Percentiles rank a stretch among this genome's conserved stretches.
Evolutionary conservation across 2,113 vertebrate genomes (phyloP).

Genomic region (Platichthys stellatus): DNA sequence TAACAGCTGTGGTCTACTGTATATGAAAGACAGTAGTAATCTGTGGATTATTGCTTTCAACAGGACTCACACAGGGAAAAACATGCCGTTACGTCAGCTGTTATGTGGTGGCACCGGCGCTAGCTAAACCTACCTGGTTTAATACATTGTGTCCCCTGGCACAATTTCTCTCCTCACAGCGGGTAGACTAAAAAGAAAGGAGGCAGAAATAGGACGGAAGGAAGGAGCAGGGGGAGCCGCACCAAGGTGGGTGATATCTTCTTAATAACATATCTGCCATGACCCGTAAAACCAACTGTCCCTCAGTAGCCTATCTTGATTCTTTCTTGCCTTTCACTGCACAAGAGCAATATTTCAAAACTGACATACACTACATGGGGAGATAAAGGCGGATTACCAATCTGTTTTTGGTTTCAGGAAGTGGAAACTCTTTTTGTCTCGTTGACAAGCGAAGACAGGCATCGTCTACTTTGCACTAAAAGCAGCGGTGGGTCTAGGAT

Average conservation of each 20-base stretch:
- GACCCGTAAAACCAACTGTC: slow-evolving; percentile 51
- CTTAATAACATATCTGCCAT: slow-evolving; percentile 58
- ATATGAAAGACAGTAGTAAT: neutral
- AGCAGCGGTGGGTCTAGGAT: neutral
- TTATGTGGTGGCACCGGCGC: slow-evolving; percentile 6
- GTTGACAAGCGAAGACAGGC: slow-evolving; percentile 3
- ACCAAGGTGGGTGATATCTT: slow-evolving; percentile 55
- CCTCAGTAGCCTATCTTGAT: slow-evolving; percentile 23
- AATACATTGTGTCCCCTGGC: slow-evolving; percentile 41
- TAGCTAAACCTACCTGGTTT: slow-evolving; percentile 50
- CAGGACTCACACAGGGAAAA: slow-evolving; percentile 8
- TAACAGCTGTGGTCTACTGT: slow-evolving; percentile 4
- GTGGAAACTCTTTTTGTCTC: slow-evolving; percentile 21
- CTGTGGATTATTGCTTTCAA: slow-evolving; percentile 24
- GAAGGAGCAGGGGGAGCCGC: slow-evolving; percentile 6
- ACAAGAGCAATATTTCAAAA: slow-evolving; percentile 27
- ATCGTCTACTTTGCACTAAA: neutral
- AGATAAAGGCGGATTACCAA: slow-evolving; percentile 44
- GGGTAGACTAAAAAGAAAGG: slow-evolving; percentile 13
- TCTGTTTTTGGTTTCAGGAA: slow-evolving; percentile 38
- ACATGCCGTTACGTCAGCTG: slow-evolving; percentile 26
- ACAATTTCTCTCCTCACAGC: slow-evolving; percentile 29
- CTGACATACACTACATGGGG: slow-evolving; percentile 17
- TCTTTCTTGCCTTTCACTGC: slow-evolving; percentile 35
- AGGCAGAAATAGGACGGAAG: slow-evolving; percentile 13